Evolutionary conservation across 2,888 invertebrate genomes (phyloP).

Genomic region (Herminia tarsipennalis): DNA sequence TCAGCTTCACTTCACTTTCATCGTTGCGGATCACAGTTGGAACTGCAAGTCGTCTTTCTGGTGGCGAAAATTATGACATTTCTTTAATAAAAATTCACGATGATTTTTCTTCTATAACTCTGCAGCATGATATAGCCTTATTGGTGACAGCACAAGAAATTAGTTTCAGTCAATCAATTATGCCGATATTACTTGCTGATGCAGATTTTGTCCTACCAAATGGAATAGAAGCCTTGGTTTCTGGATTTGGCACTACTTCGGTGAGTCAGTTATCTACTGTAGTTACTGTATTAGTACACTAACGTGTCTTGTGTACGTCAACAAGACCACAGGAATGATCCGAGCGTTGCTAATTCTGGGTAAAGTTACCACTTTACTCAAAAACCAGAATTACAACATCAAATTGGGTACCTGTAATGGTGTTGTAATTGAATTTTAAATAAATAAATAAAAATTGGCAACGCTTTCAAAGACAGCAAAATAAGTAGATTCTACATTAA

Average conservation of each 20-base stretch:
- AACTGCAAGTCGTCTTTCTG: slow-evolving; percentile 58
- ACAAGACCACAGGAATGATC: neutral
- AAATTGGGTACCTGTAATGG: no score
- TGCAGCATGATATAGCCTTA: slow-evolving; percentile 73
- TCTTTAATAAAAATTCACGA: slow-evolving; percentile 59
- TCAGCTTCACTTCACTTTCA: slow-evolving; percentile 57
- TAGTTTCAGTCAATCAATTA: slow-evolving; percentile 52
- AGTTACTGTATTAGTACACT: no score
- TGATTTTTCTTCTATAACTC: slow-evolving; percentile 53
- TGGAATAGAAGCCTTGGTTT: slow-evolving; percentile 69
- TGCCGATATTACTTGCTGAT: slow-evolving; percentile 56
- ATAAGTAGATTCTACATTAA: no score
- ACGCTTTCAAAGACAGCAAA: no score
- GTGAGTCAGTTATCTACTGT: slow-evolving; percentile 41
- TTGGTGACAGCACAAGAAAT: slow-evolving; percentile 57
- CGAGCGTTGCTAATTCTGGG: neutral
- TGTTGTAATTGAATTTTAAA: no score
- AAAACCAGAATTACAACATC: no score
- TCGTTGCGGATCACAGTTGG: slow-evolving; percentile 63
- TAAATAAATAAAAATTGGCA: no score
- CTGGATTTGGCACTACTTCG: slow-evolving; percentile 71
- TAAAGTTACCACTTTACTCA: no score
- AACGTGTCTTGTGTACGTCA: no score
- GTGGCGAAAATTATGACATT: slow-evolving; percentile 64
- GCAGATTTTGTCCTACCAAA: slow-evolving; percentile 47